phyloP scores from a whole-genome alignment of 2,797 vertebrate species.

The Amazona ochrocephala region DNA sequence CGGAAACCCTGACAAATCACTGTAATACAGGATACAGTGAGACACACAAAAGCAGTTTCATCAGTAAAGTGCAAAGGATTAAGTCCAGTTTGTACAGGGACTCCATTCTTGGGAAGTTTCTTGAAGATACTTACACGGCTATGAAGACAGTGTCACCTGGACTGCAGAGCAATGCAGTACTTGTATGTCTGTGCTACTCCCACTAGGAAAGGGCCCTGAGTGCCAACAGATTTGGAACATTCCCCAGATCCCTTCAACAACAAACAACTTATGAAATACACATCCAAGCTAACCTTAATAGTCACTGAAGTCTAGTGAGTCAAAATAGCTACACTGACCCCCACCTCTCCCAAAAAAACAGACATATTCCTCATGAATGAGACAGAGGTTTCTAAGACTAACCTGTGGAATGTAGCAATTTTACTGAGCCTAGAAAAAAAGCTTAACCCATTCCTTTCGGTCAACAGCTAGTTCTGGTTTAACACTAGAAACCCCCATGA shows the following conservation, averaged over 20 bases:
- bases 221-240: slow-evolving; percentile 20
- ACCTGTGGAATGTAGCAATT: not conserved
- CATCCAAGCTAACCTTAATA: not conserved
- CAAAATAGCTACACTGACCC: not conserved
- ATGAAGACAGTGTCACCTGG: not conserved
- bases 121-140: not conserved
- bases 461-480: not conserved
- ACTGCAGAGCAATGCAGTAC: slow-evolving; percentile 59
- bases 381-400: not conserved
- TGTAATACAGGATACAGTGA: not conserved
- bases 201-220: not conserved
- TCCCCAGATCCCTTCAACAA: not conserved
- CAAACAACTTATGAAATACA: not conserved
- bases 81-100: not conserved
- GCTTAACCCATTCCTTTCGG: not conserved
- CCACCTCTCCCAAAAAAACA: not conserved
- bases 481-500: not conserved
- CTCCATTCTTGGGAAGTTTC: fast-evolving
- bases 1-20: not conserved
- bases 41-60: not conserved
- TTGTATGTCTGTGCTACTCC: not conserved
- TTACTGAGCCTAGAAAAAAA: not conserved
- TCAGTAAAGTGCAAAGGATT: not conserved
- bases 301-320: not conserved
- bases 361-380: not conserved